These are phyloP conservation scores for Drosophila diplacantha DNA, from an alignment of 2,888 invertebrate genomes.

Conservation along the genomic window DNA sequence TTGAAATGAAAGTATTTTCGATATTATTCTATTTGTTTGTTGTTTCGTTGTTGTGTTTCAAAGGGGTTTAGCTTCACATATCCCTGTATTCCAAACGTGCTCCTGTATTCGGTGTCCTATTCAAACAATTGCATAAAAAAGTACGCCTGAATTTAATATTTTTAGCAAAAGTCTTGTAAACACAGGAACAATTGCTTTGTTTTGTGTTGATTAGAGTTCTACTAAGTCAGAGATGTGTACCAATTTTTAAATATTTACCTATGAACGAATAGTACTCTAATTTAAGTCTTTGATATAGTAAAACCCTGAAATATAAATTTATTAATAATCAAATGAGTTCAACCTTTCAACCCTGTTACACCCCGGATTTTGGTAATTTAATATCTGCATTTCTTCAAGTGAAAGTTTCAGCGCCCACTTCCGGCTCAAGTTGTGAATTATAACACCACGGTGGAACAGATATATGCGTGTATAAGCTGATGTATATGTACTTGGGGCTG, in stretches of 20 bases:
- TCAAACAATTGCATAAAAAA: neutral
- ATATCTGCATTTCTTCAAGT: slow-evolving; percentile 30
- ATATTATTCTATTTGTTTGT: slow-evolving; percentile 9
- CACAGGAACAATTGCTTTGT: neutral
- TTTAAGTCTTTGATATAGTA: too few species aligned
- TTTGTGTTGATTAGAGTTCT: neutral
- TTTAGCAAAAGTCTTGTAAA: neutral
- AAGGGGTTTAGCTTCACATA: slow-evolving; percentile 11
- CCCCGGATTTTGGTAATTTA: slow-evolving; percentile 19
- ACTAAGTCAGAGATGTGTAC: fast-evolving
- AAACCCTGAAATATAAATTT: too few species aligned
- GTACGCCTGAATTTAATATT: neutral
- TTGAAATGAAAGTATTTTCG: slow-evolving; percentile 46
- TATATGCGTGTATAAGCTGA: slow-evolving; percentile 12
- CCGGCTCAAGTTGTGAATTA: slow-evolving; percentile 57
- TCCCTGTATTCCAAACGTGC: neutral
- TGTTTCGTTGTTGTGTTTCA: slow-evolving; percentile 23
- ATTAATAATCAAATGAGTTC: neutral
- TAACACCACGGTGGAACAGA: slow-evolving; percentile 51
- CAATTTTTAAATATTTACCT: neutral
- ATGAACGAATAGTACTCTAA: too few species aligned
- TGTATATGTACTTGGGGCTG: slow-evolving; percentile 26
- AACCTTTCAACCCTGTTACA: neutral
- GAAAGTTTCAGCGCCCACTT: slow-evolving; percentile 44
- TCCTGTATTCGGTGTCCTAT: neutral